phyloP scores from a whole-genome alignment of 1,140 invertebrate species.

The Bombus waltoni region DNA sequence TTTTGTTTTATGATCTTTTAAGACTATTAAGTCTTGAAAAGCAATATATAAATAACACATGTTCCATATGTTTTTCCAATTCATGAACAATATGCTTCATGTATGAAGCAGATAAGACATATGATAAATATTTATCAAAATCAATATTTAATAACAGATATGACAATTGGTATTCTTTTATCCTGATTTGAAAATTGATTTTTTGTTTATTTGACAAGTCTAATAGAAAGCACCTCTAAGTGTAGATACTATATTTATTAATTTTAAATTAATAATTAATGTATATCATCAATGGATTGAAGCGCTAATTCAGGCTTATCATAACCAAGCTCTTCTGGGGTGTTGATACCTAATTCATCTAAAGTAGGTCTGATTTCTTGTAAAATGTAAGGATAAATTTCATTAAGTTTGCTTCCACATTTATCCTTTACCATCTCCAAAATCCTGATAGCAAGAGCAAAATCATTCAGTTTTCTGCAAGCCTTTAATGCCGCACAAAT shows the following conservation, averaged over 20 bases:
- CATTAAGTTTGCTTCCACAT: constrained; percentile 89
- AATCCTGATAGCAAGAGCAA: constrained; percentile 95
- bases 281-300: constrained; percentile 88
- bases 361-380: constrained; percentile 97
- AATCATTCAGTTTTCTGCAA: constrained; percentile 96
- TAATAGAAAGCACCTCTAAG: constrained; percentile 32
- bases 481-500: constrained; percentile 96
- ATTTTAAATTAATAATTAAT: constrained; percentile 73
- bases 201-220: constrained; percentile 1
- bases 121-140: constrained; percentile 51
- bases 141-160: constrained; percentile 28
- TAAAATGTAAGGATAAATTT: constrained; percentile 96
- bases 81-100: not conserved
- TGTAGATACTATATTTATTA: constrained; percentile 57
- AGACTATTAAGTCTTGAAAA: not conserved
- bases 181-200: not conserved
- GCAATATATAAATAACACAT: not conserved
- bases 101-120: constrained; percentile 1
- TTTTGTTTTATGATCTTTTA: constrained; percentile 37
- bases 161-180: constrained; percentile 27
- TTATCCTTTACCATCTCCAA: constrained; percentile 96
- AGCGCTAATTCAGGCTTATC: constrained; percentile 98
- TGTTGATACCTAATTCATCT: constrained; percentile 95
- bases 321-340: constrained; percentile 97
- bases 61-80: not conserved